These are phyloP conservation scores for Microcebus lehilahytsara DNA, from an alignment of 2,113 vertebrate species.

Conservation along the genomic window DNA sequence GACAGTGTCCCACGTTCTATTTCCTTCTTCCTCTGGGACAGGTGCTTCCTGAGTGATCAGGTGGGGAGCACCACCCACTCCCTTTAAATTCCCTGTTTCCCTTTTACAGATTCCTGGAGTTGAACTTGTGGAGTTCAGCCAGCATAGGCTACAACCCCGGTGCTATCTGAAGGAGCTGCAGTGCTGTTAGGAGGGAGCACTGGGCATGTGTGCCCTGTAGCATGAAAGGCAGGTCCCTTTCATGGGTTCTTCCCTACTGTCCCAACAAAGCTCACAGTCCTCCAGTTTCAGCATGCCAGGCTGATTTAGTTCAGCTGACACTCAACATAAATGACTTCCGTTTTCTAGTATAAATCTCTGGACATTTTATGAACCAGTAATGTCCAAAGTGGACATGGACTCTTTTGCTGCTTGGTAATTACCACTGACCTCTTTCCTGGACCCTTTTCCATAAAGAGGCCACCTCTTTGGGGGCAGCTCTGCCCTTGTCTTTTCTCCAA, in stretches of 20 bases:
- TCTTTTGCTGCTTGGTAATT: conserved; percentile 79
- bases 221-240: not conserved
- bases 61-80: no score
- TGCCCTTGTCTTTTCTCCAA: conserved; percentile 71
- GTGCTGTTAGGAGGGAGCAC: not conserved
- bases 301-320: conserved; percentile 18
- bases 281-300: not conserved
- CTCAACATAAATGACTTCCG: not conserved
- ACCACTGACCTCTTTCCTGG: conserved; percentile 76
- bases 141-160: not conserved
- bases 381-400: not conserved
- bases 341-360: conserved; percentile 60
- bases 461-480: conserved; percentile 69
- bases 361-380: conserved; percentile 55
- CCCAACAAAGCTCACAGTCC: not conserved
- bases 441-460: conserved; percentile 78
- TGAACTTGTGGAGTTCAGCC: not conserved
- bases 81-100: not conserved
- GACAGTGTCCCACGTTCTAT: not conserved
- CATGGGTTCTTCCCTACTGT: not conserved
- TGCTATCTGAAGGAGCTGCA: not conserved
- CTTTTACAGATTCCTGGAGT: not conserved
- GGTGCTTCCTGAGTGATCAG: not conserved
- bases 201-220: no score
- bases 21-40: not conserved